Evolutionary conservation across 2,888 invertebrate species (phyloP).

Genomic region (Cephus nigrinus): DNA sequence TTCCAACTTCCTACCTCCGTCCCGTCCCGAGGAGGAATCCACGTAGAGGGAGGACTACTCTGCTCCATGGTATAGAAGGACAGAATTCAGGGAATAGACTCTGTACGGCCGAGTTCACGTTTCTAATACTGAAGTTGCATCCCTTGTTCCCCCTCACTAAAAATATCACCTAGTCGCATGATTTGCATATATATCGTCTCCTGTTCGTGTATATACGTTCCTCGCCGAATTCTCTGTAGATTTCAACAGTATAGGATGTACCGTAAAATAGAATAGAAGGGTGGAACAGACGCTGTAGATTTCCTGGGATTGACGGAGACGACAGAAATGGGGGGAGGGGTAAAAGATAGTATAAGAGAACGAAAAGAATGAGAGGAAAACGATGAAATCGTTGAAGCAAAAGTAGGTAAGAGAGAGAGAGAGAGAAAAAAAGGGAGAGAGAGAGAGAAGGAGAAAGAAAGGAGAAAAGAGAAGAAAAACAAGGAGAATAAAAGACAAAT

Average conservation of each 20-base stretch:
- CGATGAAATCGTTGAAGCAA: conserved; percentile 26
- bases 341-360: background rate
- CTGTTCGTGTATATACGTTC: background rate
- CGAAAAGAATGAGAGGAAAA: conserved; percentile 20
- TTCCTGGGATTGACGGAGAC: background rate
- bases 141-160: background rate
- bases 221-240: background rate
- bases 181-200: conserved; percentile 1
- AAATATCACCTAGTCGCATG: background rate
- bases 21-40: background rate
- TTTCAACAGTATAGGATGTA: background rate
- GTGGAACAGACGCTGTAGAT: background rate
- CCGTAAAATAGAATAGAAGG: background rate
- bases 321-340: background rate
- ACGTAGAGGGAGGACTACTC: background rate
- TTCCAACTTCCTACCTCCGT: conserved; percentile 21
- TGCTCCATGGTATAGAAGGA: background rate
- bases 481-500: conserved; percentile 1
- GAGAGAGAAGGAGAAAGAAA: conserved; percentile 21
- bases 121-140: background rate
- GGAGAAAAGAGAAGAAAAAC: conserved; percentile 12
- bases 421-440: conserved; percentile 18
- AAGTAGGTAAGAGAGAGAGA: conserved; percentile 26
- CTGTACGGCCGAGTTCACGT: background rate
- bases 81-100: background rate